phyloP scores from a whole-genome alignment of 30 jellyfish, hydroid and myxozoan genomes.

The Chrysaora quinquecirrha region DNA sequence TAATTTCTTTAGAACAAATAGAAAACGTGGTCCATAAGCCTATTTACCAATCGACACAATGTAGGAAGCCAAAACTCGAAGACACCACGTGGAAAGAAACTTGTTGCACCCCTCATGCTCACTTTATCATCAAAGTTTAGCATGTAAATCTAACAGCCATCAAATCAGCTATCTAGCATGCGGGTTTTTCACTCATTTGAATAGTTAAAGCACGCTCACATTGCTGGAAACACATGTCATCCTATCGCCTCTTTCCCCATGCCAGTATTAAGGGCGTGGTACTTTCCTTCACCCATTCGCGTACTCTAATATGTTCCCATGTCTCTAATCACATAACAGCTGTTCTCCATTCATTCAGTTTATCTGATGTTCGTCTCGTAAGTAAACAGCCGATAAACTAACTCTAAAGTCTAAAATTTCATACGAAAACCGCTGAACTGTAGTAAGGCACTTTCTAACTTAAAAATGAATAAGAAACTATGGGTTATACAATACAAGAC shows the following conservation, averaged over 20 bases:
- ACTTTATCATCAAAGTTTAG: background rate
- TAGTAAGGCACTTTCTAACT: too few species aligned
- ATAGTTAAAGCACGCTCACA: background rate
- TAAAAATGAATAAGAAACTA: too few species aligned
- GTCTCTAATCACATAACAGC: constrained; percentile 12
- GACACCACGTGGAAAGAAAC: constrained; percentile 68
- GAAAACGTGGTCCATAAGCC: constrained; percentile 89
- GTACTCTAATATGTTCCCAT: background rate
- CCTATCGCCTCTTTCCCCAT: constrained; percentile 18
- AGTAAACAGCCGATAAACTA: too few species aligned
- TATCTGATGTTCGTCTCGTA: too few species aligned
- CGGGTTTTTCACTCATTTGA: background rate
- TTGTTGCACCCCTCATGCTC: constrained; percentile 15
- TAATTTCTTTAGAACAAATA: constrained; percentile 71
- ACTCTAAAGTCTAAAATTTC: too few species aligned
- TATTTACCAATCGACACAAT: constrained; percentile 84
- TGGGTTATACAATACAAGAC: too few species aligned
- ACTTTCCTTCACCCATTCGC: constrained; percentile 24
- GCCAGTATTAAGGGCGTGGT: constrained; percentile 58
- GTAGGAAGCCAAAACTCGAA: constrained; percentile 29
- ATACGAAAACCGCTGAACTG: too few species aligned
- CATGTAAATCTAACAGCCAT: constrained; percentile 37
- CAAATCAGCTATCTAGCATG: constrained; percentile 22
- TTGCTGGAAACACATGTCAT: constrained; percentile 25
- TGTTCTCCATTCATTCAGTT: background rate